Percentiles rank a stretch among this genome's conserved stretches.
Conservation (phyloP, 1,140 invertebrate species). For the Drosophila lini region DNA sequence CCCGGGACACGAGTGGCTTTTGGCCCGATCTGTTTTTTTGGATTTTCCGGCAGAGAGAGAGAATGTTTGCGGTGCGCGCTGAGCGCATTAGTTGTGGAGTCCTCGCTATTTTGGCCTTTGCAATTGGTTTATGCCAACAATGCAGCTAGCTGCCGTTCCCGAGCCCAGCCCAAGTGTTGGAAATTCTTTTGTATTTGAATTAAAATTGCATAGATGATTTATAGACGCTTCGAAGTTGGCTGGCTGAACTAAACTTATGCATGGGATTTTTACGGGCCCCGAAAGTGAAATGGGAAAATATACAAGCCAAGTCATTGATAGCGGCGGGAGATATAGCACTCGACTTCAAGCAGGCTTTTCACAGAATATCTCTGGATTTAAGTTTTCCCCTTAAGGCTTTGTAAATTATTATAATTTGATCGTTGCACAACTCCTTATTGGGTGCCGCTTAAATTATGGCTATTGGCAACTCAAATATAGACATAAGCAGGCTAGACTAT, state of each 20-base stretch:
- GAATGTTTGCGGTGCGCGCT: constrained; percentile 59
- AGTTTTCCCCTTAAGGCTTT: not conserved
- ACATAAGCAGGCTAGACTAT: constrained; percentile 45
- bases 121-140: constrained; percentile 81
- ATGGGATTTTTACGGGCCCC: constrained; percentile 60
- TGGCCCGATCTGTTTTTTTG: constrained; percentile 36
- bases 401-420: not conserved
- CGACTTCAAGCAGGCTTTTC: constrained; percentile 12
- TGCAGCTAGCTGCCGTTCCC: constrained; percentile 22
- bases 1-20: constrained; percentile 63
- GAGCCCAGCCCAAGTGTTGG: constrained; percentile 42
- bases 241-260: constrained; percentile 71
- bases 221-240: constrained; percentile 62
- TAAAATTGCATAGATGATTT: constrained; percentile 80
- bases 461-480: constrained; percentile 57
- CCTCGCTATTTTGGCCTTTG: constrained; percentile 75
- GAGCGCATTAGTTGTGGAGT: constrained; percentile 75
- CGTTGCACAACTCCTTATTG: not conserved
- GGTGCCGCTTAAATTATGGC: not conserved
- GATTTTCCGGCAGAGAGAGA: constrained; percentile 9
- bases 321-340: constrained; percentile 6
- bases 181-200: constrained; percentile 81
- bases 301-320: constrained; percentile 42
- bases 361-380: not conserved
- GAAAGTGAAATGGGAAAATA: constrained; percentile 37